A percentile compares a stretch with the other conserved stretches of the same genome.
phyloP scores from a whole-genome alignment of 1,140 invertebrate species.

The Leptinotarsa defecta region DNA sequence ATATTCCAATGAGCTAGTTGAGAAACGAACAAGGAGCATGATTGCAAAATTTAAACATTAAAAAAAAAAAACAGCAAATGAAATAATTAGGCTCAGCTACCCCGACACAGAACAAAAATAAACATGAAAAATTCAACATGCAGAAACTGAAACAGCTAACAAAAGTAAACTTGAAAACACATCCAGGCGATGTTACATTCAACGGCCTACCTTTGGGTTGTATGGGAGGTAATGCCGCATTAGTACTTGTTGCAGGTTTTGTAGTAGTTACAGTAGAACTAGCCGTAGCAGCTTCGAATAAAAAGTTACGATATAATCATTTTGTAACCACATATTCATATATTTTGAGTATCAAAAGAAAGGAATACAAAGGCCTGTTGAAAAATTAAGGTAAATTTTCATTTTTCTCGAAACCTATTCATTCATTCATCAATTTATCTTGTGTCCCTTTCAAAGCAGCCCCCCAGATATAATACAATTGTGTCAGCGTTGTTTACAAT shows the following conservation, averaged over 20 bases:
- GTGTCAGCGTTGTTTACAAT: too few species aligned
- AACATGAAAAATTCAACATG: neutral
- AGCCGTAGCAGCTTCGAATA: conserved; percentile 45
- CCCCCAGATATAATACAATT: too few species aligned
- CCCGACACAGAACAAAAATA: neutral
- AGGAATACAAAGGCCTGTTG: too few species aligned
- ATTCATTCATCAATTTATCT: too few species aligned
- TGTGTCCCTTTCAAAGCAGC: too few species aligned
- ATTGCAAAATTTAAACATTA: neutral
- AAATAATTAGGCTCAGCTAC: neutral
- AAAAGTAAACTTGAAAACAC: conserved; percentile 23
- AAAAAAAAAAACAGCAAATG: neutral
- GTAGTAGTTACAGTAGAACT: conserved; percentile 46
- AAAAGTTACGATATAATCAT: neutral
- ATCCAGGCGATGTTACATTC: conserved; percentile 13
- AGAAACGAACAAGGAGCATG: neutral
- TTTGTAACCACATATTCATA: too few species aligned
- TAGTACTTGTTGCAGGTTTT: conserved; percentile 48
- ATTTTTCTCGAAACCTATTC: too few species aligned
- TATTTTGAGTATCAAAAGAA: too few species aligned
- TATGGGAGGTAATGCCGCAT: conserved; percentile 47
- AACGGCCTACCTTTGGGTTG: conserved; percentile 55
- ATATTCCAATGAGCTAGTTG: neutral
- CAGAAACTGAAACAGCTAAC: neutral
- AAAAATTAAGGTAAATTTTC: too few species aligned